Evolutionary conservation across 2,888 invertebrate genomes (phyloP), one percentile per base, ranked within the genome.

Genomic region (Melieria omissa): DNA sequence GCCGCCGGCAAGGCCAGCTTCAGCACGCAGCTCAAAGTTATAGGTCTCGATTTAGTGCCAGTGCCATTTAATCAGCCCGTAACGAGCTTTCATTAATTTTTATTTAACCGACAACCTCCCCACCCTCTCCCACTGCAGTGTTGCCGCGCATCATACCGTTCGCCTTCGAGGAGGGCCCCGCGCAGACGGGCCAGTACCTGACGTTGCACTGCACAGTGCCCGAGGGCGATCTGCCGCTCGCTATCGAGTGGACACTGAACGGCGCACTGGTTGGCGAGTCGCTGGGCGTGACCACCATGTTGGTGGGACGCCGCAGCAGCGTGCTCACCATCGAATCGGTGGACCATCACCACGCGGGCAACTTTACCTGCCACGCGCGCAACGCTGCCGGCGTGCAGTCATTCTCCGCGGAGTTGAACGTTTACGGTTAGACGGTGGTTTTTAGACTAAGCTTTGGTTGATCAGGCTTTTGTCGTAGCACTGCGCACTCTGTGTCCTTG

Each of bases 131-230:
- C 65, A 41, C 4, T 92, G 87, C 91, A 95, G 94, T 94, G 88
- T 86, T 91, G 83, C 94, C 94, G 85, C 92, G 91, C 87, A 93
- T 95, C 88, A 92, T 90, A 87, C 93, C 94, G 82, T 94, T 94
- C 88, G 90, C 91, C 86, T 94, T 94, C 87, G 93, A 93, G 77
- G 89, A 91, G 86, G 90, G 90, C 78, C 92, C 93, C 81, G 91
- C 93, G 80, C 92, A 91, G 87, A 92, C 92, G 83, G 94, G 93
- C 78, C 93, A 94, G 86, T 92, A 85, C 78, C 77, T 86, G 45
- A 86, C 91, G 74, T 89, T 92, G 76, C 90, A 91, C 81, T 94
- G 93, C 86, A 91, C 92, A 61, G 90, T 92, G 77, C 89, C 92
- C 71, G 91, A 92, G 82, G 94, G 95, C 78, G 95, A 96, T 88